phyloP scores from a whole-genome alignment of 2,888 invertebrate genomes.

The Drosophila lutescens region DNA sequence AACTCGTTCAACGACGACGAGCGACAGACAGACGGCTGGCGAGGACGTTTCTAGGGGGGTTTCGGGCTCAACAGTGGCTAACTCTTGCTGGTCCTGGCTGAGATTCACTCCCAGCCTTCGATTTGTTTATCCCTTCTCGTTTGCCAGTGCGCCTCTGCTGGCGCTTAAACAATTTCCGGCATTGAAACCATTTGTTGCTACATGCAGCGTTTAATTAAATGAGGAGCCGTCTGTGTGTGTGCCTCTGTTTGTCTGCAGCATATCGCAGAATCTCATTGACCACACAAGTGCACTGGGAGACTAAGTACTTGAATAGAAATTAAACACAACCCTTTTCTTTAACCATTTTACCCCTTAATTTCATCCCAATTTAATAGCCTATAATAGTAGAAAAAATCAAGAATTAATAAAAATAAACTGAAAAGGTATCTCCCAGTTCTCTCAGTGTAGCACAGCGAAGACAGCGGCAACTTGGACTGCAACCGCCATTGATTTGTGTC shows the following conservation, averaged over 20 bases:
- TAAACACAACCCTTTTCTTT: no score
- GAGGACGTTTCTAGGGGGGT: not conserved
- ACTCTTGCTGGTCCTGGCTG: conserved; percentile 7
- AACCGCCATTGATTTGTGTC: conserved; percentile 50
- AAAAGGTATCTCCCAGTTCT: not conserved
- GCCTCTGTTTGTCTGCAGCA: not conserved
- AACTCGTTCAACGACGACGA: conserved; percentile 11
- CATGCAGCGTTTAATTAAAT: conserved; percentile 71
- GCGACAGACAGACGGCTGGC: not conserved
- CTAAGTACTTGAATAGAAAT: no score
- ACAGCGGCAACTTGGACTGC: conserved; percentile 31
- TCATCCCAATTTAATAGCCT: no score
- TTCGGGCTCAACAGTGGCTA: not conserved
- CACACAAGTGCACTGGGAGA: conserved; percentile 10
- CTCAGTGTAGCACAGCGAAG: conserved; percentile 1
- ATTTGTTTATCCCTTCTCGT: conserved; percentile 37
- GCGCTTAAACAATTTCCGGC: conserved; percentile 67
- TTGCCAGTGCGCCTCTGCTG: conserved; percentile 10
- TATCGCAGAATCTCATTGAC: conserved; percentile 6
- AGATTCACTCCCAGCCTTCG: conserved; percentile 10
- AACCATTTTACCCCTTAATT: no score
- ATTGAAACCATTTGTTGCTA: conserved; percentile 49
- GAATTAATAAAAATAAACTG: no score
- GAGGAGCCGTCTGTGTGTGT: conserved; percentile 34
- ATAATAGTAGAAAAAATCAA: no score